Base-by-base conservation (phyloP, 1,140 invertebrate genomes). In the Drosophila grimshawi region DNA sequence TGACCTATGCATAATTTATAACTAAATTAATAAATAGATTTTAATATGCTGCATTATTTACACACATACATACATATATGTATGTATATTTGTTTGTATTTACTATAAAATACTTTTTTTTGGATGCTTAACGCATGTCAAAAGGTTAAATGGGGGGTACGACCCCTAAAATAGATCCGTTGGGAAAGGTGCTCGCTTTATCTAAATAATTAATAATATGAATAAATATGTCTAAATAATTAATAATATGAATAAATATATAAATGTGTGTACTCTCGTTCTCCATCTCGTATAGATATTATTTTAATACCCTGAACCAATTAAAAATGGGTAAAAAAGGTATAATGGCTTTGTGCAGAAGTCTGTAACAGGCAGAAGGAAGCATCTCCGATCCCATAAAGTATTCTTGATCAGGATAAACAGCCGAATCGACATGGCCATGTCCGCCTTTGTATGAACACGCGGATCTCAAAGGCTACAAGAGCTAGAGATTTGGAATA, bases 11-110 rank as follows among this genome's bases (percentile, higher is more conserved):
- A 48, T 59, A 56, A 55, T 69, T 69, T 33, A 73, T 80, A 83
- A 83, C 85, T 83, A 74, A 83, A 85, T 83, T 85, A 83, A 85
- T 80, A 80, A 85, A 69, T 62, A 70, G 51, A 71, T 55, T 59
- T 57, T 10, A 4, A 29, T 19, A 56, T 64, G 53, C 39, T 76
- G 57, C 30, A 81, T 78, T 70, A 82, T 82, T 74, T 19, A 19
- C 19, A 19, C 19, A 19, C 19, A 19, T 19, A 1, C 19, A 19
- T 19, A 19, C 0, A 19, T 19, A 19, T 45, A 64, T 53, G 19
- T 46, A 45, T 46, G 45, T 32, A 2, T 51, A 64, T 35, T 7
- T 19, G 19, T 48, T 70, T n/a, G 5, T 39, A 65, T 29, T 11
- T 6, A 59, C 5, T 46, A 66, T 55, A 60, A 67, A 61, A 60